Percentiles rank a stretch among this genome's conserved stretches.
Evolutionary conservation across 2,113 vertebrate genomes (phyloP).

Genomic region (Rhizomys pruinosus): DNA sequence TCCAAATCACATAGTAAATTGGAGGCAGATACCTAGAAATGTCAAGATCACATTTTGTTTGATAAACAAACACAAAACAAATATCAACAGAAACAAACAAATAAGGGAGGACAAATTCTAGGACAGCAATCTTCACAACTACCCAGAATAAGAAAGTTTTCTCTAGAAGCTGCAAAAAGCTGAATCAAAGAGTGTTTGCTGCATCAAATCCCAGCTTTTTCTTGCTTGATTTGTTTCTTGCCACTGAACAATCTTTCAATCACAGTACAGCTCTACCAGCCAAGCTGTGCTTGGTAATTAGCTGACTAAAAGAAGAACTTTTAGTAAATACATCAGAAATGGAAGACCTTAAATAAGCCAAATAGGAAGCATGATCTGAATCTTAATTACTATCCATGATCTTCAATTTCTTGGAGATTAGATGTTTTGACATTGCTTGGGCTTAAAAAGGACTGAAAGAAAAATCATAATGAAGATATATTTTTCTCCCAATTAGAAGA

Average conservation of each 20-base stretch:
- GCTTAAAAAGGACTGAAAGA: slow-evolving; percentile 16
- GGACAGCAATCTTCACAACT: slow-evolving; percentile 61
- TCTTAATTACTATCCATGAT: slow-evolving; percentile 72
- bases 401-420: slow-evolving; percentile 52
- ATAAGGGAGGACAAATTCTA: slow-evolving; percentile 73
- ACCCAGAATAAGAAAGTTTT: slow-evolving; percentile 62
- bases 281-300: slow-evolving; percentile 76
- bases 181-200: slow-evolving; percentile 78
- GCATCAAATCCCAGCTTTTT: slow-evolving; percentile 45
- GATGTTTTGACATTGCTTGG: slow-evolving; percentile 56
- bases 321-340: slow-evolving; percentile 72
- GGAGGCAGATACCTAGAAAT: slow-evolving; percentile 59
- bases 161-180: slow-evolving; percentile 68
- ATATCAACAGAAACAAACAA: not conserved
- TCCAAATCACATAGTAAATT: slow-evolving; percentile 59
- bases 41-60: not conserved
- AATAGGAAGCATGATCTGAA: slow-evolving; percentile 64
- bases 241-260: slow-evolving; percentile 64
- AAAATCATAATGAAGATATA: slow-evolving; percentile 60
- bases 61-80: slow-evolving; percentile 43
- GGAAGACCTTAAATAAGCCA: slow-evolving; percentile 63
- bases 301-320: slow-evolving; percentile 75
- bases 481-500: slow-evolving; percentile 61
- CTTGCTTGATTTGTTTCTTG: slow-evolving; percentile 61
- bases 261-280: slow-evolving; percentile 42